Percentiles rank a stretch among this genome's conserved stretches.
Evolutionary conservation across 2,888 invertebrate genomes (phyloP).

Genomic region (Cybosia mesomella): DNA sequence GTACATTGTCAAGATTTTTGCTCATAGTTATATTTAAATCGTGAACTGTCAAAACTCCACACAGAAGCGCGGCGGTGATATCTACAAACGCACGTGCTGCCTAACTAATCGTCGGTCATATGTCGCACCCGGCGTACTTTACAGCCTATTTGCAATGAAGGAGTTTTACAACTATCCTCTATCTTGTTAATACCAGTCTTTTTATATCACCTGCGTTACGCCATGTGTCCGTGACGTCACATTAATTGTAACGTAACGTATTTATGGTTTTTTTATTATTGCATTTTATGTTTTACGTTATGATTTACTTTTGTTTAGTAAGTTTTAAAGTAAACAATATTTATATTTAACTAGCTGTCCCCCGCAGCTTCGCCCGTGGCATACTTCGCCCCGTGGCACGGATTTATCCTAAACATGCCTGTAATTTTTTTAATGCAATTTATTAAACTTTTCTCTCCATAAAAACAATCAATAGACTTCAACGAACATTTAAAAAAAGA

Average conservation of each 20-base stretch:
- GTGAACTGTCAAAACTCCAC: constrained; percentile 18
- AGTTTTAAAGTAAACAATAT: neutral
- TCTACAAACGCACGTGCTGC: constrained; percentile 31
- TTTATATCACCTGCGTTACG: constrained; percentile 68
- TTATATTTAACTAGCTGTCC: too few species aligned
- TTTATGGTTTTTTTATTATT: constrained; percentile 49
- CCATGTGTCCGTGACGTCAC: constrained; percentile 62
- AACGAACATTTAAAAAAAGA: too few species aligned
- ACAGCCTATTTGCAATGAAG: constrained; percentile 80
- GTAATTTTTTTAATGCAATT: too few species aligned
- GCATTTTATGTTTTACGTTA: constrained; percentile 13
- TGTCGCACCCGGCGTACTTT: constrained; percentile 72
- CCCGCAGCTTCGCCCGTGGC: too few species aligned
- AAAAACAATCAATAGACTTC: too few species aligned
- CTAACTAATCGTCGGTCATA: constrained; percentile 51
- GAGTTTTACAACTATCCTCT: constrained; percentile 74
- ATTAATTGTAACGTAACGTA: constrained; percentile 50
- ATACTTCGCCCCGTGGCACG: too few species aligned
- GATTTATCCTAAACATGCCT: too few species aligned
- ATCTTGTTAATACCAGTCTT: constrained; percentile 69
- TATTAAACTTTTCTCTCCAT: too few species aligned
- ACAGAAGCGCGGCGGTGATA: constrained; percentile 33
- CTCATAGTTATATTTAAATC: too few species aligned
- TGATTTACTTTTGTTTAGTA: neutral
- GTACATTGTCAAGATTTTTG: too few species aligned